Evolutionary conservation across 1,140 invertebrate species (phyloP).

Genomic region (Pseudachorutes palmiensis): DNA sequence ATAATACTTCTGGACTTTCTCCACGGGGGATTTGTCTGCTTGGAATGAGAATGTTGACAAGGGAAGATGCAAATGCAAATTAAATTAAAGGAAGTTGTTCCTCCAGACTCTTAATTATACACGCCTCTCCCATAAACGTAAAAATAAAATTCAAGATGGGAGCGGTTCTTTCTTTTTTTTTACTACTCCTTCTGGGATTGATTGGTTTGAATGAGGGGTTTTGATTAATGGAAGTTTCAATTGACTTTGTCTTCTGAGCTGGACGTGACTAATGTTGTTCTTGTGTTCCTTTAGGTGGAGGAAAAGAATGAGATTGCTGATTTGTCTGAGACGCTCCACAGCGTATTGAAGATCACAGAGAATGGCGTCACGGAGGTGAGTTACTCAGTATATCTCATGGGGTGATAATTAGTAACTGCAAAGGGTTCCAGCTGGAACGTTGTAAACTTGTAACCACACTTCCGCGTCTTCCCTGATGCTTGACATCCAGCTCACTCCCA

Average conservation of each 20-base stretch:
- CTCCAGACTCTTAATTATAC: too few relatives aligned
- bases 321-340: neutral
- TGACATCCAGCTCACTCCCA: too few relatives aligned
- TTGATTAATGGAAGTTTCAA: neutral
- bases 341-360: constrained; percentile 1
- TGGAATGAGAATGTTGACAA: neutral
- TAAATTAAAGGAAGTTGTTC: too few relatives aligned
- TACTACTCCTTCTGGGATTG: too few relatives aligned
- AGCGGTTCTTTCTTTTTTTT: too few relatives aligned
- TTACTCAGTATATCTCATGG: too few relatives aligned
- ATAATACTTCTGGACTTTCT: neutral
- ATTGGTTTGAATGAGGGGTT: neutral
- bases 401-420: neutral
- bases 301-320: neutral
- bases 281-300: neutral
- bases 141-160: too few relatives aligned
- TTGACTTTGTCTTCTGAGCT: neutral
- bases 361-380: neutral
- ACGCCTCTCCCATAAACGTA: neutral
- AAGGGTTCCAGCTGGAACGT: too few relatives aligned
- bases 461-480: too few relatives aligned
- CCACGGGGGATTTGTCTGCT: neutral
- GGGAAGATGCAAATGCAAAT: too few relatives aligned
- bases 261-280: neutral
- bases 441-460: too few relatives aligned